Conservation (phyloP, 2,888 invertebrate species). For the Limnephilus auricula region DNA sequence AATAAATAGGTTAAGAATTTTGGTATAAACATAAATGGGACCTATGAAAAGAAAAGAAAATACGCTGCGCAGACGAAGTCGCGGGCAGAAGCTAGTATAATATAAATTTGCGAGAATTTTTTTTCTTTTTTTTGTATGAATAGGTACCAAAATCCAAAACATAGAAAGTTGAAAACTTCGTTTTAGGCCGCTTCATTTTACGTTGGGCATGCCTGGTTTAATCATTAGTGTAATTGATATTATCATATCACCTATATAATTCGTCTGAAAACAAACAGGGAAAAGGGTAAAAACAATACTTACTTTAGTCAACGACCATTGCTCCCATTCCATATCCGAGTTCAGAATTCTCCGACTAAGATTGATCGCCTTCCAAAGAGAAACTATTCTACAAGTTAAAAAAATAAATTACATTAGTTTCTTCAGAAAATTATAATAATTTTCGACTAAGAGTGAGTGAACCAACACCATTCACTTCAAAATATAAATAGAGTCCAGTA, state of each 20-base stretch:
- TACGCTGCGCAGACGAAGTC: too few relatives aligned
- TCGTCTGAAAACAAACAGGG: background rate
- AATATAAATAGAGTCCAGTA: background rate
- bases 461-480: background rate
- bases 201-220: too few relatives aligned
- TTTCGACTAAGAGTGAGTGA: background rate
- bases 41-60: too few relatives aligned
- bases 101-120: too few relatives aligned
- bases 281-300: background rate
- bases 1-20: too few relatives aligned
- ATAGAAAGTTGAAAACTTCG: too few relatives aligned
- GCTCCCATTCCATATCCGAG: constrained; percentile 74
- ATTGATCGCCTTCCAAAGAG: constrained; percentile 74
- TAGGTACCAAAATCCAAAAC: too few relatives aligned
- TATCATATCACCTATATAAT: background rate
- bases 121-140: too few relatives aligned
- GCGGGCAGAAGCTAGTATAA: too few relatives aligned
- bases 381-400: constrained; percentile 73
- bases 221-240: too few relatives aligned
- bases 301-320: constrained; percentile 75
- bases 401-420: background rate
- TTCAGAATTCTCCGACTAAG: constrained; percentile 75
- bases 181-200: too few relatives aligned
- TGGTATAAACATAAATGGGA: too few relatives aligned
- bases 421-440: background rate